phyloP scores from a whole-genome alignment of 2,113 vertebrate genomes.

The Cichladusa arquata region DNA sequence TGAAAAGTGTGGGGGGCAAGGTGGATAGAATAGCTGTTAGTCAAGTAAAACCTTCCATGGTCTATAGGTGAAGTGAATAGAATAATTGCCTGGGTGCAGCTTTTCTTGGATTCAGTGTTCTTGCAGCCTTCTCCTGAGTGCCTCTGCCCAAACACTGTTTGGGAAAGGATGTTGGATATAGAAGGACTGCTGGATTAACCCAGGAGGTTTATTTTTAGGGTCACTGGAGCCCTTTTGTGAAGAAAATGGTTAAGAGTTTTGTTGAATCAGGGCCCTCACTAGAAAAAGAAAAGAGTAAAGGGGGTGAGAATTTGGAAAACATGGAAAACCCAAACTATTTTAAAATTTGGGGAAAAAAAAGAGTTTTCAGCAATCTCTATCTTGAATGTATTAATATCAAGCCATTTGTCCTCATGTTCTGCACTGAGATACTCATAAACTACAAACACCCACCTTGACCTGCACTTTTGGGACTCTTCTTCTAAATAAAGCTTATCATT shows the following conservation, averaged over 20 bases:
- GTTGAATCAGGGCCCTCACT: neutral
- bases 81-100: neutral
- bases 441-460: neutral
- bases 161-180: neutral
- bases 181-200: neutral
- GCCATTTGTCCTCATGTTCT: neutral
- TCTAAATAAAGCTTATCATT: neutral
- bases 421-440: neutral
- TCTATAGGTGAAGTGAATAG: neutral
- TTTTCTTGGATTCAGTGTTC: neutral
- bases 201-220: neutral
- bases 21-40: neutral
- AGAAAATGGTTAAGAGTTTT: neutral
- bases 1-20: neutral
- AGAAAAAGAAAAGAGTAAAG: neutral
- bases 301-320: neutral
- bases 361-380: neutral
- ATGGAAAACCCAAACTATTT: neutral
- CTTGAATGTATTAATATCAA: neutral
- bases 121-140: neutral
- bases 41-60: neutral
- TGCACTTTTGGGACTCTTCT: neutral
- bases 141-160: neutral
- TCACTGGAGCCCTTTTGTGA: neutral
- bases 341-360: neutral